These are phyloP conservation scores for Gasterosteus nipponicus DNA, from an alignment of 2,113 vertebrate species.

Conservation along the genomic window DNA sequence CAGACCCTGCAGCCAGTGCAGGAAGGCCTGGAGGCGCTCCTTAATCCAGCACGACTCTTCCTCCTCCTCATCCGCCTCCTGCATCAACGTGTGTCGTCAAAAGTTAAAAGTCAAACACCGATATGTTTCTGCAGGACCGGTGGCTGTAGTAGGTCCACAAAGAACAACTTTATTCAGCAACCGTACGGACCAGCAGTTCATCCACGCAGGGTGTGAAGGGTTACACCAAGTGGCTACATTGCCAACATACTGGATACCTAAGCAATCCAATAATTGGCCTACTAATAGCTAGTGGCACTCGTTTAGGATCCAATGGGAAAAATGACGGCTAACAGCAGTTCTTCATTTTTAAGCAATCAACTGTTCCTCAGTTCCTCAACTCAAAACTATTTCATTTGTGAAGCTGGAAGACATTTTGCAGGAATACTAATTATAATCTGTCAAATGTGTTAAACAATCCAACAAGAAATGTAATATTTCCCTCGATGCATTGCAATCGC, in stretches of 20 bases:
- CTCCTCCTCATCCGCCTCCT: slow-evolving; percentile 80
- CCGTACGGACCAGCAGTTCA: not conserved
- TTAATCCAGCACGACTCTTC: slow-evolving; percentile 76
- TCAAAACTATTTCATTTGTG: not conserved
- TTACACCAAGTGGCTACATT: not conserved
- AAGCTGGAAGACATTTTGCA: not conserved
- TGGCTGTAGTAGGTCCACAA: not conserved
- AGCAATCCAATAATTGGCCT: not conserved
- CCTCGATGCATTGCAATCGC: not conserved
- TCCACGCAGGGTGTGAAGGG: not conserved
- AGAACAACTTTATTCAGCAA: too few relatives aligned
- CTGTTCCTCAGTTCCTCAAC: not conserved
- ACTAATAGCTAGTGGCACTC: not conserved
- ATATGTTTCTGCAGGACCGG: not conserved
- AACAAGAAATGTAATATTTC: not conserved
- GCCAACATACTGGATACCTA: not conserved
- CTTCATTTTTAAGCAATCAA: too few relatives aligned
- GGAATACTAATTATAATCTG: too few relatives aligned
- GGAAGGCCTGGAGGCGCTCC: slow-evolving; percentile 79
- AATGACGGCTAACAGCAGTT: not conserved
- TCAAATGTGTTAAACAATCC: not conserved
- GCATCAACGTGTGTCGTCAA: slow-evolving; percentile 30
- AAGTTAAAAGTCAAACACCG: not conserved
- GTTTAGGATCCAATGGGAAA: not conserved
- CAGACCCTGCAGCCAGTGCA: slow-evolving; percentile 83